phyloP scores from a whole-genome alignment of 2,888 invertebrate species.

The Dynastes tityus region DNA sequence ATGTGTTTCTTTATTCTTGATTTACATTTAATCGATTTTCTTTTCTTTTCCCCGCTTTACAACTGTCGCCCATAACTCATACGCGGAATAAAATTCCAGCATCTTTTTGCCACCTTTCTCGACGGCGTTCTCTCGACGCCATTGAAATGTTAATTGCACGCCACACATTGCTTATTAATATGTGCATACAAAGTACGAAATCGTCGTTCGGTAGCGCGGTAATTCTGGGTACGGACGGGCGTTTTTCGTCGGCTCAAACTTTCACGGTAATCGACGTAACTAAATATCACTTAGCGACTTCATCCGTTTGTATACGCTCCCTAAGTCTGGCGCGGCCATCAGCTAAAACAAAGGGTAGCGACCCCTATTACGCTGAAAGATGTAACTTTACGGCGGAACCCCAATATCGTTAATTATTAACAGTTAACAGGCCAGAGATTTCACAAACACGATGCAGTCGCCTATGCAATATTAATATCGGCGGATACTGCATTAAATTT shows the following conservation, averaged over 20 bases:
- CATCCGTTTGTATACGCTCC: constrained; percentile 51
- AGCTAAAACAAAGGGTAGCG: constrained; percentile 58
- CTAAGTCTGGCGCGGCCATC: constrained; percentile 47
- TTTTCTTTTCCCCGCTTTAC: not conserved
- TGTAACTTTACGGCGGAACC: constrained; percentile 47
- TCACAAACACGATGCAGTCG: constrained; percentile 57
- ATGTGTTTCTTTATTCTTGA: not conserved
- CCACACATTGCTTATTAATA: constrained; percentile 17
- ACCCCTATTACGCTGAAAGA: constrained; percentile 54
- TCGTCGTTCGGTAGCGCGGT: not conserved
- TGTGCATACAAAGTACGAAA: constrained; percentile 36
- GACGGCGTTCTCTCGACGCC: not conserved
- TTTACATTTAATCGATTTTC: not conserved
- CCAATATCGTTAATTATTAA: constrained; percentile 64
- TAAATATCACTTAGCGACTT: constrained; percentile 55
- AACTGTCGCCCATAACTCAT: constrained; percentile 17
- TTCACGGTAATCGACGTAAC: constrained; percentile 52
- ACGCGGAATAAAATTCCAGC: constrained; percentile 16
- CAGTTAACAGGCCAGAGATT: constrained; percentile 64
- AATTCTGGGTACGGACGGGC: not conserved
- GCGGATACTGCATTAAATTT: constrained; percentile 35
- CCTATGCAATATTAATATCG: constrained; percentile 36
- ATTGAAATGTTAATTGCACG: constrained; percentile 29
- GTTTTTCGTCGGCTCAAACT: constrained; percentile 31
- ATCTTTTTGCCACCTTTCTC: constrained; percentile 4